Evolutionary conservation across 2,113 vertebrate species (phyloP), one percentile per base, ranked within the genome.

Genomic region (Coregonus clupeaformis): DNA sequence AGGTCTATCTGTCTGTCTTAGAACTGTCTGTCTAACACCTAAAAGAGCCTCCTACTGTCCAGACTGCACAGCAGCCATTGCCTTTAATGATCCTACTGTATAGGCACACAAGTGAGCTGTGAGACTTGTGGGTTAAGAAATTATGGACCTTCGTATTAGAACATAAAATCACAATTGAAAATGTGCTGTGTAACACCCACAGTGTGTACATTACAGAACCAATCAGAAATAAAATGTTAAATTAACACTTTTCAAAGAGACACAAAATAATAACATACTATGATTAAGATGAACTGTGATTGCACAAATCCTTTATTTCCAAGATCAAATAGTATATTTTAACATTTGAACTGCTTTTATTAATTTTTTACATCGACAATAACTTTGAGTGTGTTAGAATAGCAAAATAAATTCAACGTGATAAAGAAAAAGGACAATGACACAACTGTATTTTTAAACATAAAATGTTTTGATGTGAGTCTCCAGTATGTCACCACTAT

Each of bases 221-320:
- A 42, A 42, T 42, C 36, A 42, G 36, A 42, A 12, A 42, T 42
- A 12, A 12, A 12, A 2, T 42, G 36, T 42, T 42, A 11, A 42
- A 42, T 42, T 7, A 42, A 1, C 36, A 42, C 36, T 42, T 11
- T 11, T 42, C 36, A 42, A 42, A 16, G 14, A 18, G 13, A 52
- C 4, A 13, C 45, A 52, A 18, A 52, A 52, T 18, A 18, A 16
- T 18, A 52, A 52, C 14, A 52, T 52, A 16, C 16, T 18, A 5
- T 52, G 5, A 18, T 52, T 52, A 16, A 42, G 11, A 0, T 30
- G 72, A 55, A 25, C 49, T 77, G 88, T 88, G 88, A 87, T 86
- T 86, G 87, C 85, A 90, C 89, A 74, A 87, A 82, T 84, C 75
- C 71, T 93, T 92, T 92, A 91, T 91, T 91, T 88, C 57, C 82